phyloP scores from a whole-genome alignment of 2,888 invertebrate species.

The Adelphocoris suturalis region DNA sequence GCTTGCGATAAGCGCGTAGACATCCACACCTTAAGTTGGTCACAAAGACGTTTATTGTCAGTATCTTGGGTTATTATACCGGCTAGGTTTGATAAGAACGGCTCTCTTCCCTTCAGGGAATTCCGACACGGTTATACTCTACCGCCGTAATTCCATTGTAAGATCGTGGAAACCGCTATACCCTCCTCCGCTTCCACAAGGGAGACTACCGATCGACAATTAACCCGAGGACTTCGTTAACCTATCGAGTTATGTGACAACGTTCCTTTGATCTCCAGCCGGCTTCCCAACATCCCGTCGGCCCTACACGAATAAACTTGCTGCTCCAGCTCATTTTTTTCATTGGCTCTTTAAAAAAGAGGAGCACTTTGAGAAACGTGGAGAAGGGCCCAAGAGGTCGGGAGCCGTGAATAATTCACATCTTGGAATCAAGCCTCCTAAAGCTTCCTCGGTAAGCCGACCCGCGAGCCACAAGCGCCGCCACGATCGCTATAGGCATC shows the following conservation, averaged over 20 bases:
- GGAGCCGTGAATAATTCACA: constrained; percentile 42
- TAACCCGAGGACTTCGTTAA: constrained; percentile 45
- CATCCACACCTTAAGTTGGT: background rate
- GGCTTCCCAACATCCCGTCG: background rate
- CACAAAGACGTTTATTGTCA: background rate
- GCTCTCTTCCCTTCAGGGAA: background rate
- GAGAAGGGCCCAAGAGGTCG: background rate
- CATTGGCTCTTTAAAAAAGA: background rate
- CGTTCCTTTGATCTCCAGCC: constrained; percentile 6
- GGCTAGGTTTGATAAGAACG: constrained; percentile 12
- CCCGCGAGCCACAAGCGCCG: background rate
- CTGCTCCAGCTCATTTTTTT: constrained; percentile 10
- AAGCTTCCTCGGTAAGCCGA: background rate
- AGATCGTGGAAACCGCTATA: background rate
- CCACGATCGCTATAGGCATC: constrained; percentile 10
- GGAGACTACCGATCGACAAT: constrained; percentile 14
- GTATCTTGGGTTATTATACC: constrained; percentile 13
- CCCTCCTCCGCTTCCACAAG: background rate
- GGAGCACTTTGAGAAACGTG: background rate
- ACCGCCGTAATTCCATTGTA: constrained; percentile 8
- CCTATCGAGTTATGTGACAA: constrained; percentile 54
- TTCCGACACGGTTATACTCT: background rate
- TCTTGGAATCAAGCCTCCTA: background rate
- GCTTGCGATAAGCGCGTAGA: background rate
- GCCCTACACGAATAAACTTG: background rate